Evolutionary conservation across 1,140 invertebrate species (phyloP).

Genomic region (Meloidogyne hapla): DNA sequence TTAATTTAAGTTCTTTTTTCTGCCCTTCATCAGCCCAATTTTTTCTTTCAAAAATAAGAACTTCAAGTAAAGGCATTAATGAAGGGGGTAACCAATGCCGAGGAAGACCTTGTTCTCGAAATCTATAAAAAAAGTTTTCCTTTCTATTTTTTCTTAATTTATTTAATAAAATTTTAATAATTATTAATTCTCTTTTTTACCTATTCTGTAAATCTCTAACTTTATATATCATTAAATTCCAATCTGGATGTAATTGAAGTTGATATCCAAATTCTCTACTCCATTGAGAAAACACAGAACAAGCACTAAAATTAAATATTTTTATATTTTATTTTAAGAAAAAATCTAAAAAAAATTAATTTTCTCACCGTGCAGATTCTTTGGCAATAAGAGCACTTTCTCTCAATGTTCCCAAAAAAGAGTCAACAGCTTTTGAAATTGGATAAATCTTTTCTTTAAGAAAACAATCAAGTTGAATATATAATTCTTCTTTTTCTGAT

Average conservation of each 20-base stretch:
- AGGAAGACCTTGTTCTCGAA: constrained; percentile 32
- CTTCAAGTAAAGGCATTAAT: constrained; percentile 36
- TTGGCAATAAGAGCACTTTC: constrained; percentile 40
- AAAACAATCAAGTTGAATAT: constrained; percentile 38
- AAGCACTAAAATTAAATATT: constrained; percentile 1
- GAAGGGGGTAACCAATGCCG: constrained; percentile 47
- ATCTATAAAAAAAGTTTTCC: constrained; percentile 15
- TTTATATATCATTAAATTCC: constrained; percentile 48
- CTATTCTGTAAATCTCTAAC: constrained; percentile 42
- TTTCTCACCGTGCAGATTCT: constrained; percentile 29
- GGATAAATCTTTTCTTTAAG: constrained; percentile 43
- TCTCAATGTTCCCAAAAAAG: constrained; percentile 38
- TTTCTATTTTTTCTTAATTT: too few relatives aligned
- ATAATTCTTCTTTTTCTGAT: constrained; percentile 34
- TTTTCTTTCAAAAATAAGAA: constrained; percentile 42
- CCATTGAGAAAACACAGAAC: constrained; percentile 12
- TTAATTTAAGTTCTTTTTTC: constrained; percentile 8
- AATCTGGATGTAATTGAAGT: constrained; percentile 42
- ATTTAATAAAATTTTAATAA: neutral
- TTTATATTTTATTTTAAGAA: too few relatives aligned
- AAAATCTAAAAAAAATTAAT: neutral
- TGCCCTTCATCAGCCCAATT: constrained; percentile 36
- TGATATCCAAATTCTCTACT: constrained; percentile 41
- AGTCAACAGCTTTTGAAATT: constrained; percentile 46
- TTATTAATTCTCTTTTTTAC: neutral